Percentiles rank a stretch among this genome's conserved stretches.
phyloP scores from a whole-genome alignment of 1,140 invertebrate species.

The Gryllus bimaculatus region DNA sequence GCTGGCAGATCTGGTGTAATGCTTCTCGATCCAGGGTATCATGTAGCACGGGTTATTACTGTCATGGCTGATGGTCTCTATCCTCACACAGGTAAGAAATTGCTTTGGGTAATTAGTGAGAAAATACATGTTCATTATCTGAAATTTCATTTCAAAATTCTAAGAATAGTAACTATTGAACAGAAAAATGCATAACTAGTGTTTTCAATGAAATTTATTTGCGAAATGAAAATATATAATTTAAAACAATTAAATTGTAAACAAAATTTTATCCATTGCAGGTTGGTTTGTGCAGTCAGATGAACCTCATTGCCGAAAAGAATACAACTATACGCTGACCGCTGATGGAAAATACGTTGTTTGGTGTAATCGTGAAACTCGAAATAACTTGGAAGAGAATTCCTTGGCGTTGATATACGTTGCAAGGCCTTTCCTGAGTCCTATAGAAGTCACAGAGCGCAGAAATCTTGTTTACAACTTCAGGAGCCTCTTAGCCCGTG shows the following conservation, averaged over 20 bases:
- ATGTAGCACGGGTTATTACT: conserved; percentile 72
- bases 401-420: conserved; percentile 64
- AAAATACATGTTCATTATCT: no score
- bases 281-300: conserved; percentile 76
- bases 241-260: no score
- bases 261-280: conserved; percentile 25
- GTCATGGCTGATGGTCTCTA: conserved; percentile 75
- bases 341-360: conserved; percentile 58
- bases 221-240: no score
- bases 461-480: conserved; percentile 84
- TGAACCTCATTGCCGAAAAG: conserved; percentile 59
- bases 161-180: no score
- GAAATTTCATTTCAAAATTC: no score
- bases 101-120: neutral
- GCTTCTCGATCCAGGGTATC: conserved; percentile 82
- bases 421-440: conserved; percentile 65
- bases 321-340: conserved; percentile 67
- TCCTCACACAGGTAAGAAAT: conserved; percentile 64
- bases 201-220: no score
- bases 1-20: conserved; percentile 61
- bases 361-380: conserved; percentile 66
- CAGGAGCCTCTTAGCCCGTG: conserved; percentile 65
- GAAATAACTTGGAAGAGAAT: conserved; percentile 38
- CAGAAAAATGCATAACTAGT: no score
- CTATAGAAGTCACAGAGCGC: conserved; percentile 75